Conservation (phyloP, 1,140 invertebrate species). For the Nephila pilipes region DNA sequence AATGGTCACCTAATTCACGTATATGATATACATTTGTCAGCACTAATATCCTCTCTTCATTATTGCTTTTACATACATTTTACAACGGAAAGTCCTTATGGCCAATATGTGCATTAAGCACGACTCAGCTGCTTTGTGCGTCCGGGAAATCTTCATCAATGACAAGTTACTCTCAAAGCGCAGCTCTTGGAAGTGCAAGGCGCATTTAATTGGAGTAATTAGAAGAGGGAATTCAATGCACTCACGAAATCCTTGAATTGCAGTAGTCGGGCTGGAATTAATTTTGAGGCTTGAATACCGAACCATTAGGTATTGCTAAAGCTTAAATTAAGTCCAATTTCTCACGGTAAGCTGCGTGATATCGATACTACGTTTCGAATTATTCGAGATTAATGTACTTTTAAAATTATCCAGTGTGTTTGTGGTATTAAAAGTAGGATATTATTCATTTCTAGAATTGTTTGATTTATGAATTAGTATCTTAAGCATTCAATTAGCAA, state of each 20-base stretch:
- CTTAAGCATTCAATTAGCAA: no score
- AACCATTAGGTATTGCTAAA: slow-evolving; percentile 21
- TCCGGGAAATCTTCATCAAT: neutral
- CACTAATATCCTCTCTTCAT: neutral
- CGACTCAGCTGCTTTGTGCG: neutral
- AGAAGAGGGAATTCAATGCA: neutral
- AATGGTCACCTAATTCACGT: no score
- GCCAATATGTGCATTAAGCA: slow-evolving; percentile 7
- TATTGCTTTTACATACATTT: neutral
- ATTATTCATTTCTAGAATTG: no score
- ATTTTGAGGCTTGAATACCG: neutral
- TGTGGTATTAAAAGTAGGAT: neutral
- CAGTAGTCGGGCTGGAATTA: neutral
- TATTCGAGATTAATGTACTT: neutral
- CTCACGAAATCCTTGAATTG: neutral
- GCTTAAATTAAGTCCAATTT: neutral
- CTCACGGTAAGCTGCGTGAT: neutral
- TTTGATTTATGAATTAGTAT: no score
- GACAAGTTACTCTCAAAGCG: neutral
- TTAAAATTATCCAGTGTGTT: neutral
- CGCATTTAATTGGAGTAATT: slow-evolving; percentile 13
- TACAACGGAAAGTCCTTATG: neutral
- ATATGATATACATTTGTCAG: no score
- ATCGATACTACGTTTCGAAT: neutral
- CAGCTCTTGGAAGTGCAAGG: neutral